Conservation (phyloP, 2,113 vertebrate species). For the Herpetotheres cachinnans region DNA sequence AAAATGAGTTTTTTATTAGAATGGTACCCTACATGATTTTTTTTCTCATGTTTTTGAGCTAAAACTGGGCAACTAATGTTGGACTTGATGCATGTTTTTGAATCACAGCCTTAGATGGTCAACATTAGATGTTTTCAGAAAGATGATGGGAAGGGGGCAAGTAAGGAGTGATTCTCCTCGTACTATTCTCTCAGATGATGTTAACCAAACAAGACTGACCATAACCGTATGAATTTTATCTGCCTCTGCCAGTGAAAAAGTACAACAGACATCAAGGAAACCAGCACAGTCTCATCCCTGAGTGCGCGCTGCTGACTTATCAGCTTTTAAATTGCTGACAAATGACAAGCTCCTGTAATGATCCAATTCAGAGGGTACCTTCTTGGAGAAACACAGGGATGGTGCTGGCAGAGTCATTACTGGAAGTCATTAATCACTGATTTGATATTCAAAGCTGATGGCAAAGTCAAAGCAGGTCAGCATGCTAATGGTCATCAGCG, state of each 20-base stretch:
- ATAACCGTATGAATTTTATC: not conserved
- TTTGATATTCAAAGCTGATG: slow-evolving; percentile 66
- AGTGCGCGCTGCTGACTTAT: not conserved
- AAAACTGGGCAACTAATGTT: not conserved
- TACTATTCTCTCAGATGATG: not conserved
- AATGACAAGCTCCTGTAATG: slow-evolving; percentile 55
- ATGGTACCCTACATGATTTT: fast-evolving
- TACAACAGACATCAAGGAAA: not conserved
- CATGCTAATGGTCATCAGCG: slow-evolving; percentile 53
- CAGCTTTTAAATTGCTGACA: slow-evolving; percentile 58
- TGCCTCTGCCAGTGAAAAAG: not conserved
- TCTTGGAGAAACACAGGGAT: slow-evolving; percentile 48
- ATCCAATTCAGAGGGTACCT: slow-evolving; percentile 44
- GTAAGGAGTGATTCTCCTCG: not conserved
- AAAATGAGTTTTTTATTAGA: not conserved
- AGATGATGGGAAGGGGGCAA: not conserved
- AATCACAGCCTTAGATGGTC: not conserved
- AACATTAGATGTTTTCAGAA: not conserved
- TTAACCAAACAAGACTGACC: not conserved
- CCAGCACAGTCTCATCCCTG: not conserved
- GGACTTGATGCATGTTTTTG: not conserved
- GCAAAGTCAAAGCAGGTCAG: slow-evolving; percentile 55
- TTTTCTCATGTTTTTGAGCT: not conserved
- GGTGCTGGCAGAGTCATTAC: slow-evolving; percentile 45
- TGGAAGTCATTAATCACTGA: slow-evolving; percentile 58